Evolutionary conservation across 2,888 invertebrate genomes (phyloP), one percentile per base, ranked within the genome.

Genomic region (Sialis lutaria): DNA sequence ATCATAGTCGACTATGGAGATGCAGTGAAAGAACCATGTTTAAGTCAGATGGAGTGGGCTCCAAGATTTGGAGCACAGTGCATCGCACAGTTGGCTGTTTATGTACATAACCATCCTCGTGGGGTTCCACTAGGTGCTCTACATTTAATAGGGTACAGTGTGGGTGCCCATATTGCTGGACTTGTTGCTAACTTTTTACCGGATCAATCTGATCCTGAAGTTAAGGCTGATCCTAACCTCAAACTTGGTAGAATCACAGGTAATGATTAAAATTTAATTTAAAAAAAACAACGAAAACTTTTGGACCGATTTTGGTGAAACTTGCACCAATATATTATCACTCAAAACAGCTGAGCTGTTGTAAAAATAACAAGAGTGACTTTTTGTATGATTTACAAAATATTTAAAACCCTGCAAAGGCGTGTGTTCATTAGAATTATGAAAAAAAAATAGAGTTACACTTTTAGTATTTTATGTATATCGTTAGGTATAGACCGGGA

Each of bases 181-280:
- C 68, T 88, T 40, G 80, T 85, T 1, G 84, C 88, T 35, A 89
- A 89, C 61, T 81, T 80, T 56, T 60, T 89, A 37, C 67, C 69
- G 40, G 73, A 78, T 57, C 82, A 84, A 35, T 80, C 79, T 31
- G 67, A 72, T 41, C 74, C 79, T 56, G 85, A 86, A 37, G 22
- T 22, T 2, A 22, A 22, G 22, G 22, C 22, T 22, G 22, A 22
- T 22, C 22, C 22, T 22, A 22, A 22, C 22, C 22, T 22, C 22
- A 88, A 85, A 64, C 67, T 89, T 45, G 88, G 88, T 30, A 72
- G 88, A 56, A 89, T 89, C 45, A 88, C 87, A 52, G 87, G 86
- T 70, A 63, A 37, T n/a, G n/a, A n/a, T n/a, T n/a, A n/a, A n/a
- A n/a, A n/a, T n/a, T n/a, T n/a, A n/a, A n/a, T n/a, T n/a, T n/a